Evolutionary conservation across 2,888 invertebrate species (phyloP).

Genomic region (Thecocarcelia acutangulata): DNA sequence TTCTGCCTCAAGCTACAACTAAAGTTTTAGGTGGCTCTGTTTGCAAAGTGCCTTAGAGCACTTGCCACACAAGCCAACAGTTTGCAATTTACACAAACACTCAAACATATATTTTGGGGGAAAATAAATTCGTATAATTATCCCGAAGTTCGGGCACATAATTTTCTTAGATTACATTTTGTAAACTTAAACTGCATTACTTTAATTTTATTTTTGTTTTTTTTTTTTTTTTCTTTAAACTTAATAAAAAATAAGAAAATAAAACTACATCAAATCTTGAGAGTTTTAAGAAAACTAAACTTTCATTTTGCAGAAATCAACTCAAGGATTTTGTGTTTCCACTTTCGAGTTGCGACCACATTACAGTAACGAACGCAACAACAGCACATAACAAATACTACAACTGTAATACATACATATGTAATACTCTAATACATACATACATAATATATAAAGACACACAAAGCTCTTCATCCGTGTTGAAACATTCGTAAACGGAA

Average conservation of each 20-base stretch:
- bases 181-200: constrained; percentile 17
- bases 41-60: background rate
- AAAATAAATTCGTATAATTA: constrained; percentile 23
- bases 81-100: background rate
- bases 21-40: constrained; percentile 19
- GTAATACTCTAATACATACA: background rate
- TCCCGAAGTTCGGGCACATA: constrained; percentile 18
- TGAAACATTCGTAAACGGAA: constrained; percentile 47
- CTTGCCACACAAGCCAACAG: background rate
- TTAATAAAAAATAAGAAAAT: constrained; percentile 1
- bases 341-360: constrained; percentile 24
- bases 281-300: constrained; percentile 30
- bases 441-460: background rate
- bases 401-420: background rate
- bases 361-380: constrained; percentile 7
- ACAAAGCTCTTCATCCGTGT: constrained; percentile 28
- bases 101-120: background rate
- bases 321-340: constrained; percentile 12
- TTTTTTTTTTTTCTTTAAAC: constrained; percentile 5
- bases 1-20: background rate
- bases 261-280: constrained; percentile 7
- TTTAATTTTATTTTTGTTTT: constrained; percentile 6
- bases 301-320: constrained; percentile 24
- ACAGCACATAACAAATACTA: background rate
- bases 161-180: constrained; percentile 39